A percentile compares a stretch with the other conserved stretches of the same genome.
phyloP scores from a whole-genome alignment of 2,113 vertebrate genomes.

The Elanoides forficatus region DNA sequence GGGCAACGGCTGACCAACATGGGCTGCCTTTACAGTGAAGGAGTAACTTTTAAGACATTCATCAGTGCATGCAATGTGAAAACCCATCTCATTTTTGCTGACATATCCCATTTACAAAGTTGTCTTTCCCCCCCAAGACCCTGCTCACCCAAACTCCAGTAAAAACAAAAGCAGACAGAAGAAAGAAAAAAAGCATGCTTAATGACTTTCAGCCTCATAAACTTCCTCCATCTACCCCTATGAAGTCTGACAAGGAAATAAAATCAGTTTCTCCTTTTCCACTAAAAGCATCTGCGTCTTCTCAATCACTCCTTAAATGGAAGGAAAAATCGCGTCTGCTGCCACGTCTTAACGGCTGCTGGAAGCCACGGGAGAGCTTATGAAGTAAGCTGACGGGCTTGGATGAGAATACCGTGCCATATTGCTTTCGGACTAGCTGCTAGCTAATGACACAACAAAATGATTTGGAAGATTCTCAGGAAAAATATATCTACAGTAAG shows the following conservation, averaged over 20 bases:
- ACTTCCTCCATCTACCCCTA: not conserved
- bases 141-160: not conserved
- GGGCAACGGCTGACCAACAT: not conserved
- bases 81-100: not conserved
- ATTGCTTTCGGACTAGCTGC: not conserved
- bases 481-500: not conserved
- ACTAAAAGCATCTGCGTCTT: not conserved
- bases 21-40: not conserved
- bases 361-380: not conserved
- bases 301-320: slow-evolving; percentile 21
- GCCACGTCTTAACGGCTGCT: not conserved
- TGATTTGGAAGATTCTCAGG: not conserved
- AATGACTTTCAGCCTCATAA: not conserved
- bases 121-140: not conserved
- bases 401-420: not conserved
- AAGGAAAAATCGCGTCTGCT: not conserved
- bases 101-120: not conserved
- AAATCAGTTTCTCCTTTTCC: not conserved
- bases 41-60: not conserved
- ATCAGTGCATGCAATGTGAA: not conserved
- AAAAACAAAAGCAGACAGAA: not conserved
- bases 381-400: not conserved
- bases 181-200: not conserved
- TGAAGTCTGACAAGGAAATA: not conserved
- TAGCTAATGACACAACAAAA: slow-evolving; percentile 1